phyloP scores from a whole-genome alignment of 2,797 vertebrate species.

The Coranthus polyacanthus region DNA sequence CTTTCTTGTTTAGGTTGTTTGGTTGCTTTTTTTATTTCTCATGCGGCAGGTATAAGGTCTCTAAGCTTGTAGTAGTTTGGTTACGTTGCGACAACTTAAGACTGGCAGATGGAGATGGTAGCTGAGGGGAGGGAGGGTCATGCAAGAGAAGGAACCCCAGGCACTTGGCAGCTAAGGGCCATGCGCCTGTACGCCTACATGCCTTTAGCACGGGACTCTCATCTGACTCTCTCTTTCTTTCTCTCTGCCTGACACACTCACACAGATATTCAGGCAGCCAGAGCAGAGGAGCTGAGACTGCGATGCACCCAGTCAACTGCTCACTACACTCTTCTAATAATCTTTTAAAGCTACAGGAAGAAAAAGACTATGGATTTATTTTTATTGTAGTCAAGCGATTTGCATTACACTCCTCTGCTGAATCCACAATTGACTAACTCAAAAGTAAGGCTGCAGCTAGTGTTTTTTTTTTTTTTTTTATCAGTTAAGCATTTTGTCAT shows the following conservation, averaged over 20 bases:
- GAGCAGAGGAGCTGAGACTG: constrained; percentile 28
- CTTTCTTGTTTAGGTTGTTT: constrained; percentile 3
- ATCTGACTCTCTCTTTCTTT: constrained; percentile 75
- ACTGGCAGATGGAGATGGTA: constrained; percentile 64
- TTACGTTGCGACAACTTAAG: constrained; percentile 25
- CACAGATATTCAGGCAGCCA: constrained; percentile 14
- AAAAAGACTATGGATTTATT: no score
- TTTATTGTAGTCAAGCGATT: not conserved
- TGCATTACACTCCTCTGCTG: not conserved
- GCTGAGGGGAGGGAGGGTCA: constrained; percentile 52
- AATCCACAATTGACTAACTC: not conserved
- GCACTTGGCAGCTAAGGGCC: constrained; percentile 83
- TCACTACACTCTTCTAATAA: constrained; percentile 27
- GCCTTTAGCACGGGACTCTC: constrained; percentile 85
- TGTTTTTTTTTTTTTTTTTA: no score
- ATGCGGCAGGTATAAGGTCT: constrained; percentile 31
- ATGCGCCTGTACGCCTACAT: constrained; percentile 78
- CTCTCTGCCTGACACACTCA: constrained; percentile 26
- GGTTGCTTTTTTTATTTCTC: constrained; percentile 15
- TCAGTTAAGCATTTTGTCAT: no score
- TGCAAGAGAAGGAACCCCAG: constrained; percentile 77
- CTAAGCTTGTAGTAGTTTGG: constrained; percentile 13
- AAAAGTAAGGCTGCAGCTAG: not conserved
- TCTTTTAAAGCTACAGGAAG: not conserved
- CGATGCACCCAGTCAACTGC: constrained; percentile 15